These are phyloP conservation scores for Aix galericulata DNA, from an alignment of 2,113 vertebrate genomes.

Conservation along the genomic window DNA sequence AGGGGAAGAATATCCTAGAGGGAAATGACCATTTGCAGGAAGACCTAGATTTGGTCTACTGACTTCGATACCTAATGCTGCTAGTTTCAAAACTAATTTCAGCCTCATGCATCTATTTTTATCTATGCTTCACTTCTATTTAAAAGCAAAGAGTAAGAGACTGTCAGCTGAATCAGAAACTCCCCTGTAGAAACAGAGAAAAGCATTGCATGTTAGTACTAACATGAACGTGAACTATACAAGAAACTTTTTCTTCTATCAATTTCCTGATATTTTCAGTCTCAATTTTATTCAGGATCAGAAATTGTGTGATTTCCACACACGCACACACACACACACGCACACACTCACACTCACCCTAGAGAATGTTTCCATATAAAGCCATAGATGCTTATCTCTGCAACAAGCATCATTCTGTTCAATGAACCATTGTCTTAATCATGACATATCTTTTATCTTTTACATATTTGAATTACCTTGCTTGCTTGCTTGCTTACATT, in stretches of 20 bases:
- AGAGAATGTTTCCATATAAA: not conserved
- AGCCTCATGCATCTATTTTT: slow-evolving; percentile 26
- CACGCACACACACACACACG: too few relatives aligned
- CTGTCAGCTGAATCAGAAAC: slow-evolving; percentile 4
- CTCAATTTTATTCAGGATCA: slow-evolving; percentile 10
- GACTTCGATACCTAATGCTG: slow-evolving; percentile 39
- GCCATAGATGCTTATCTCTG: not conserved
- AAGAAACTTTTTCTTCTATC: not conserved
- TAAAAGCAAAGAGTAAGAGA: slow-evolving; percentile 27
- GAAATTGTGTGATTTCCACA: not conserved
- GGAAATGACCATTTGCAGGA: slow-evolving; percentile 58
- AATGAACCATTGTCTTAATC: not conserved
- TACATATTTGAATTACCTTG: not conserved
- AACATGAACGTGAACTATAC: not conserved
- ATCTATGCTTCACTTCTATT: slow-evolving; percentile 2
- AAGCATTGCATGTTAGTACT: slow-evolving; percentile 16
- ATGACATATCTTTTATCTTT: not conserved
- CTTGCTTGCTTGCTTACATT: not conserved
- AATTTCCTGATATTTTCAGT: not conserved
- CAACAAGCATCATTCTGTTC: not conserved
- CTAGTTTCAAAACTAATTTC: slow-evolving; percentile 63
- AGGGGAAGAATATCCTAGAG: slow-evolving; percentile 48
- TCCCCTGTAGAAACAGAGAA: slow-evolving; percentile 46
- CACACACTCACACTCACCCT: too few relatives aligned
- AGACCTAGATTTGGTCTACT: slow-evolving; percentile 62